Evolutionary conservation across 2,113 vertebrate genomes (phyloP), one percentile per base, ranked within the genome.

Genomic region (Aphelocoma coerulescens): DNA sequence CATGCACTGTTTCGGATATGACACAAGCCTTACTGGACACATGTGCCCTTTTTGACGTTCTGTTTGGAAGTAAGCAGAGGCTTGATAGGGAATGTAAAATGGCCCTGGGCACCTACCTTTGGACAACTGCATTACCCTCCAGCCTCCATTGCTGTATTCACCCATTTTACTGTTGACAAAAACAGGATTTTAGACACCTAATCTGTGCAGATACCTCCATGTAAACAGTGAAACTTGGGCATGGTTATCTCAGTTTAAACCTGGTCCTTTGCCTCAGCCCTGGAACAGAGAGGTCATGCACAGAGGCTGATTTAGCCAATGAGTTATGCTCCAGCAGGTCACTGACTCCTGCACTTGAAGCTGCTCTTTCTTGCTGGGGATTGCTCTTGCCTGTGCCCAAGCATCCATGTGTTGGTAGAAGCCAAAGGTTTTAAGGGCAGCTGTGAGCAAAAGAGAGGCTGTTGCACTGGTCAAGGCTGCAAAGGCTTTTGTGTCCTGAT

Each of bases 41-140:
- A 9, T 0, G 0, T 37, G 11, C 6, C 41, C 30, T 75, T 66
- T 75, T 13, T 37, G 22, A 33, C 1, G 0, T 74, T 51, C 46
- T 61, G 10, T 85, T 62, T 85, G 71, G 61, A 82, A 85, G 54
- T 51, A 49, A 55, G 46, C 15, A 27, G 9, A 21, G 28, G 14
- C 14, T 79, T 43, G 35, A 33, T 10, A 33, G 26, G 20, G 30
- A 79, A 22, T 15, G 21, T 43, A 66, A 67, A 82, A 78, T 52
- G 41, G 37, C 62, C 20, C 41, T 71, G 26, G 9, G 12, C 71
- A 71, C 27, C 49, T 78, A 5, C 22, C 32, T 75, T 79, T 83
- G 62, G 48, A 23, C 14, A 86, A 4, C 21, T 79, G n/a, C 61
- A 32, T 74, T 61, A 33, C 22, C 4, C 2, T 82, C 6, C 41